A percentile compares a stretch with the other conserved stretches of the same genome.
Evolutionary conservation across 2,113 vertebrate species (phyloP).

Genomic region (Rynchops niger): DNA sequence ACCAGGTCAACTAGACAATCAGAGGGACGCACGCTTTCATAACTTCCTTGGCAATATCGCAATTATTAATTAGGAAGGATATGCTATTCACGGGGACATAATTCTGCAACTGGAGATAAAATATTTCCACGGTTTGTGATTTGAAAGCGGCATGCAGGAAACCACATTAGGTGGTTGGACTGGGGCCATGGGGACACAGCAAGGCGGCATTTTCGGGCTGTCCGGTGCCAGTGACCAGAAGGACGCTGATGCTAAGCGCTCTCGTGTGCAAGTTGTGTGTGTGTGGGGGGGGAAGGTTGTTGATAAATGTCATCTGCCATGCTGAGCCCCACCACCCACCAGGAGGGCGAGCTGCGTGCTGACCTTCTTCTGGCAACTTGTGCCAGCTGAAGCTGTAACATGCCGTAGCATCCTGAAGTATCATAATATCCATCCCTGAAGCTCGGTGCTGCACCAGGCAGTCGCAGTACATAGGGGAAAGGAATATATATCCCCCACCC

Average conservation of each 20-base stretch:
- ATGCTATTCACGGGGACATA: neutral
- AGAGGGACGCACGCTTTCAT: neutral
- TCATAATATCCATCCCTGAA: neutral
- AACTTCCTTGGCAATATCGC: neutral
- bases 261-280: neutral
- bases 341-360: accelerated
- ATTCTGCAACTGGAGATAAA: neutral
- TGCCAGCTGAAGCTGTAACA: neutral
- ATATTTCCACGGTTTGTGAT: neutral
- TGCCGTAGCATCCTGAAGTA: too few relatives aligned
- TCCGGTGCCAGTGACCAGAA: neutral
- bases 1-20: accelerated
- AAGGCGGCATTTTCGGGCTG: accelerated
- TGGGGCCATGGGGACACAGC: accelerated
- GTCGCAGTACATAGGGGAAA: neutral
- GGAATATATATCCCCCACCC: neutral
- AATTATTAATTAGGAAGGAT: neutral
- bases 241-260: neutral
- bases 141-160: neutral
- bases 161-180: neutral
- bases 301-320: neutral
- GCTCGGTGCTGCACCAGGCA: neutral
- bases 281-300: accelerated
- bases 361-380: neutral
- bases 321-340: neutral